Conservation (phyloP, 2,888 invertebrate species). For the Epistrophe grossulariae region DNA sequence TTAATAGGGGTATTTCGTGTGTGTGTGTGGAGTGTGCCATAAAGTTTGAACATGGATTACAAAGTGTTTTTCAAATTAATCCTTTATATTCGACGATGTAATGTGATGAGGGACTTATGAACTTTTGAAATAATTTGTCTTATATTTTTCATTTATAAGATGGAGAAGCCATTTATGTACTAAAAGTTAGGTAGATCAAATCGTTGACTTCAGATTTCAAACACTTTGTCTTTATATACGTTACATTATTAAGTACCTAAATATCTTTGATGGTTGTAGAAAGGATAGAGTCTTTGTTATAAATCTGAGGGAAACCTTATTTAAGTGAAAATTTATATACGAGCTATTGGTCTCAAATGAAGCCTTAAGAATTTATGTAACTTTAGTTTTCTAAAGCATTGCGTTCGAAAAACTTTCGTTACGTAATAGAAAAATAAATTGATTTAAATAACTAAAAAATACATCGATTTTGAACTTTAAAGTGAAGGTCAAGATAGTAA, state of each 20-base stretch:
- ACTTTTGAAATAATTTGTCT: slow-evolving; percentile 6
- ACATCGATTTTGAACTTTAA: no score
- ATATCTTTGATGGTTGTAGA: neutral
- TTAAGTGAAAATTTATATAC: neutral
- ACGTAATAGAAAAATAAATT: no score
- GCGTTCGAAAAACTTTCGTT: no score
- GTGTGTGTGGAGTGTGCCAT: neutral
- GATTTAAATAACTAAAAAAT: no score
- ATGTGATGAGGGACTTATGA: neutral
- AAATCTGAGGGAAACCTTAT: neutral
- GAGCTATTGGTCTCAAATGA: neutral
- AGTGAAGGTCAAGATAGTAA: no score
- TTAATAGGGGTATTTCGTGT: neutral
- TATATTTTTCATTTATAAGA: neutral
- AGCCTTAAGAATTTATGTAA: neutral
- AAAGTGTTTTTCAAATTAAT: slow-evolving; percentile 15
- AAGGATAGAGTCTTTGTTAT: neutral
- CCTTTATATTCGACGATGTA: neutral
- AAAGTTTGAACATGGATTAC: neutral
- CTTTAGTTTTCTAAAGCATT: neutral
- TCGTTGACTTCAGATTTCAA: neutral
- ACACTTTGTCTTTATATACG: no score
- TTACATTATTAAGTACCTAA: no score
- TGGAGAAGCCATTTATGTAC: neutral
- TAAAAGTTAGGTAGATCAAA: neutral